phyloP scores from a whole-genome alignment of 2,113 vertebrate species.

The Notothenia coriiceps region DNA sequence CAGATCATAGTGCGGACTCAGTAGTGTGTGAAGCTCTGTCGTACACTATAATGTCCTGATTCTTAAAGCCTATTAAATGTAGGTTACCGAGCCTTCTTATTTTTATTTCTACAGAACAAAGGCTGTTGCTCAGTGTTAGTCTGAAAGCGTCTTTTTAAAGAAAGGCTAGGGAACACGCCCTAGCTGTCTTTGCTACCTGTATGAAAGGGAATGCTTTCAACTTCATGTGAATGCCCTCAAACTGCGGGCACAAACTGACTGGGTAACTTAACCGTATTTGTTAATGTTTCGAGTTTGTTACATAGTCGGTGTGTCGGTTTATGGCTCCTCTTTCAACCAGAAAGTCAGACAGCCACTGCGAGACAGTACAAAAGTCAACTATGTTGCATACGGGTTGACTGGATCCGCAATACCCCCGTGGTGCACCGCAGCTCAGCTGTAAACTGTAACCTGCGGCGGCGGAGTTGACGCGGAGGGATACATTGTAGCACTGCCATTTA shows the following conservation, averaged over 20 bases:
- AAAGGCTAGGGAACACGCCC: conserved; percentile 72
- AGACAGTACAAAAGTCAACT: conserved; percentile 45
- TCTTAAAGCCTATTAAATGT: conserved; percentile 20
- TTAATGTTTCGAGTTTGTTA: neutral
- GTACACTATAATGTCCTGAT: conserved; percentile 26
- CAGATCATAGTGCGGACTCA: conserved; percentile 61
- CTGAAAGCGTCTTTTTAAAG: conserved; percentile 28
- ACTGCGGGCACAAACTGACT: conserved; percentile 36
- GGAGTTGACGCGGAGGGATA: conserved; percentile 51
- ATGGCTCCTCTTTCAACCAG: neutral
- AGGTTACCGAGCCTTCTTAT: conserved; percentile 11
- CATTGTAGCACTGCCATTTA: neutral
- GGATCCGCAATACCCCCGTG: conserved; percentile 54
- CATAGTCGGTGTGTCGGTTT: neutral
- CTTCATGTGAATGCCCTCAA: conserved; percentile 63
- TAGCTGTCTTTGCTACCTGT: conserved; percentile 72
- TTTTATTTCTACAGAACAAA: neutral
- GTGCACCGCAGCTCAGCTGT: conserved; percentile 58
- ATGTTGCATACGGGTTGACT: conserved; percentile 51
- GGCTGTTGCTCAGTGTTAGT: neutral
- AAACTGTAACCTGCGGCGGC: conserved; percentile 59
- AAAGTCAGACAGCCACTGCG: conserved; percentile 14
- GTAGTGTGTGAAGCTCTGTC: conserved; percentile 45
- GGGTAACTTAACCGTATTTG: conserved; percentile 8
- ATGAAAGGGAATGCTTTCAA: conserved; percentile 56